A percentile compares a stretch with the other conserved stretches of the same genome.
phyloP scores from a whole-genome alignment of 2,797 vertebrate species.

The Notoglanidium macrostoma region DNA sequence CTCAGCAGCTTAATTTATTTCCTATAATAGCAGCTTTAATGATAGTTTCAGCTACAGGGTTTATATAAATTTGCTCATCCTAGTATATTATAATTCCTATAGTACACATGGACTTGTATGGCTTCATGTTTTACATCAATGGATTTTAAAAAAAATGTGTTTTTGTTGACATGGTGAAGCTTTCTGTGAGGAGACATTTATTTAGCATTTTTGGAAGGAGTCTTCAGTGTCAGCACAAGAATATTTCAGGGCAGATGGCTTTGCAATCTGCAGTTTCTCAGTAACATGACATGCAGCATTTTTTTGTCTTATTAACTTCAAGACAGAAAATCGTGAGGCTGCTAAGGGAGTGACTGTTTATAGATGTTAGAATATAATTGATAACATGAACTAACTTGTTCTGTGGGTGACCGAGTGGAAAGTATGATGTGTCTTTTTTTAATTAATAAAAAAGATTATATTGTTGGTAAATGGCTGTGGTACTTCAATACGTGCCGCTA shows the following conservation, averaged over 20 bases:
- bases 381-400: slow-evolving; percentile 1
- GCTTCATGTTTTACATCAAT: not conserved
- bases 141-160: no score
- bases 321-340: not conserved
- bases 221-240: not conserved
- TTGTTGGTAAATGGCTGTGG: not conserved
- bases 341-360: not conserved
- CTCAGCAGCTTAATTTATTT: not conserved
- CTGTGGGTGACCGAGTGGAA: not conserved
- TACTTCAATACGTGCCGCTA: not conserved
- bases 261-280: slow-evolving; percentile 5
- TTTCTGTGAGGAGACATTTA: not conserved
- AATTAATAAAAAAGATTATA: not conserved
- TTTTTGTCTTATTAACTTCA: not conserved
- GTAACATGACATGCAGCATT: not conserved
- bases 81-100: not conserved
- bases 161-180: not conserved
- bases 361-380: not conserved
- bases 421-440: not conserved
- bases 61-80: not conserved
- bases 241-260: not conserved
- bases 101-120: not conserved
- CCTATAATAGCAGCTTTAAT: not conserved
- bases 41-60: not conserved
- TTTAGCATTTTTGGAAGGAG: not conserved